Base-by-base conservation (phyloP, 2,888 invertebrate genomes). In the Cetonia aurata region DNA sequence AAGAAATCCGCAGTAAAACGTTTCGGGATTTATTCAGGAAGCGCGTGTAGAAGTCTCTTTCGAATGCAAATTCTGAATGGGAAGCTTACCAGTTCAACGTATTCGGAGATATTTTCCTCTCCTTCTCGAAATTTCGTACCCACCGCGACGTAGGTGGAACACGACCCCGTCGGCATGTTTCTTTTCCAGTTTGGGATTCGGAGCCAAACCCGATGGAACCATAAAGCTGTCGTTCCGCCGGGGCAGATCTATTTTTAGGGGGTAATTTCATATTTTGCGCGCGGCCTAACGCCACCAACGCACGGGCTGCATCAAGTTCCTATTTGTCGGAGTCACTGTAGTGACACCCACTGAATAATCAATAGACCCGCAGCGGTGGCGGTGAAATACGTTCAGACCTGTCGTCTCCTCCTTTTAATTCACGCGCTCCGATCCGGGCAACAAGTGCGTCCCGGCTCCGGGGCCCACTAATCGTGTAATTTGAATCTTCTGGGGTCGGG, bases 241-340 rank as follows among this genome's bases (percentile, higher is more conserved):
- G 13, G 33, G 46, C 13, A 25, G 33, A 25, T 60, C 60, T 60
- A 60, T 60, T 60, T 60, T 60, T 60, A 60, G 46, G 46, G 25
- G 31, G 31, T 60, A 60, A 60, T 60, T 60, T 60, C 60, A 60
- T 60, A 60, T 60, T 60, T 60, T 60, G 46, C 60, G 46, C 60
- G 60, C 60, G 17, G 31, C 25, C 48, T 46, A 25, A 19, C 48
- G 48, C 60, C 60, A 31, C 60, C 60, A 60, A 60, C 60, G 60
- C 60, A 60, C 25, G 3, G 25, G 31, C 60, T 60, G 60, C 60
- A 48, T 48, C 46, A 48, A 33, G 46, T 60, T 60, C 60, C 60
- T 31, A 60, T 60, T 60, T 60, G 60, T 31, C 46, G 60, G 31
- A 3, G 31, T 15, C 3, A 60, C 46, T 46, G 33, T 60, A 60